Conservation (phyloP, 2,888 invertebrate genomes). For the Chesias legatella region DNA sequence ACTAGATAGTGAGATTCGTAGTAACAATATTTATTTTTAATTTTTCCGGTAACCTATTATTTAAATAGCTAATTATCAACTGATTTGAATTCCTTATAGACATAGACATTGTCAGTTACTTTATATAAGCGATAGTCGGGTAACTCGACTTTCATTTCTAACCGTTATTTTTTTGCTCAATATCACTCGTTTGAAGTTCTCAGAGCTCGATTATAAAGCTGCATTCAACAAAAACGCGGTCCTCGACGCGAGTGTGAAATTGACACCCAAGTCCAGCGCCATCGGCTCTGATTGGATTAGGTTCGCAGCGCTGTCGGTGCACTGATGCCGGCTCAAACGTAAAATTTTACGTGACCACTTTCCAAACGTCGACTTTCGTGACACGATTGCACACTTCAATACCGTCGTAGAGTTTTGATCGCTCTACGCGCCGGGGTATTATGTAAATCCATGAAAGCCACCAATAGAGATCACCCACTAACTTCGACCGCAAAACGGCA, state of each 20-base stretch:
- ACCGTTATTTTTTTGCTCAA: too few relatives aligned
- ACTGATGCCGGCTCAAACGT: slow-evolving; percentile 70
- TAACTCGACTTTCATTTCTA: too few relatives aligned
- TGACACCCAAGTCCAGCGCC: slow-evolving; percentile 66
- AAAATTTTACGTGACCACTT: slow-evolving; percentile 80
- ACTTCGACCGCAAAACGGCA: slow-evolving; percentile 36
- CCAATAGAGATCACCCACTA: slow-evolving; percentile 46
- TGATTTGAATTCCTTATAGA: too few relatives aligned
- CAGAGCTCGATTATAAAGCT: slow-evolving; percentile 11
- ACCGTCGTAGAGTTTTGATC: slow-evolving; percentile 51
- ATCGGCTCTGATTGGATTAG: slow-evolving; percentile 76
- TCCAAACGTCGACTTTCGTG: slow-evolving; percentile 65
- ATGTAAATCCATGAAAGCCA: slow-evolving; percentile 60
- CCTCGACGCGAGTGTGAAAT: slow-evolving; percentile 55
- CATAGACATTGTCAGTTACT: too few relatives aligned
- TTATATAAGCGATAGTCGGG: too few relatives aligned
- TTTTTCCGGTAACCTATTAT: too few relatives aligned
- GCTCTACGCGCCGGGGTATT: slow-evolving; percentile 56
- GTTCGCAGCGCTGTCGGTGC: slow-evolving; percentile 66
- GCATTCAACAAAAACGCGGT: slow-evolving; percentile 20
- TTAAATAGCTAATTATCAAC: too few relatives aligned
- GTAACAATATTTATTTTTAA: too few relatives aligned
- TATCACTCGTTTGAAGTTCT: neutral
- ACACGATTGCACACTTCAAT: slow-evolving; percentile 62
- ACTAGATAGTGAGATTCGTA: too few relatives aligned